phyloP scores from a whole-genome alignment of 2,888 invertebrate species.

The Lepeophtheirus nordmannii region DNA sequence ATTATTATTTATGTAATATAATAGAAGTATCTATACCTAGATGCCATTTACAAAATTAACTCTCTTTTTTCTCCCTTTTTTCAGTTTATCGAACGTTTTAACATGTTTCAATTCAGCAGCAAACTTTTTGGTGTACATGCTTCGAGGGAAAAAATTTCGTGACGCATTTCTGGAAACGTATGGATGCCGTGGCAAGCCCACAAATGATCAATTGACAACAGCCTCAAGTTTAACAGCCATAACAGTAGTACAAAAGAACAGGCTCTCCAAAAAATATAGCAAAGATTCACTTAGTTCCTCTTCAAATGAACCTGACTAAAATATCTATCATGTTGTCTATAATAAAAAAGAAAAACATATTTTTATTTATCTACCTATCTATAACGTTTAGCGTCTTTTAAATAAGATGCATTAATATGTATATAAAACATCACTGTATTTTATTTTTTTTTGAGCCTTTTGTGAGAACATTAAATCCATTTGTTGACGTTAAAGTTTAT shows the following conservation, averaged over 20 bases:
- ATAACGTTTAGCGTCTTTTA: no score
- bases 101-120: slow-evolving; percentile 18
- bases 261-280: neutral
- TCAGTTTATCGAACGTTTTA: slow-evolving; percentile 11
- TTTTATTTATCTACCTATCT: no score
- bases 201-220: neutral
- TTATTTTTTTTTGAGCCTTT: no score
- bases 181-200: neutral
- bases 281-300: neutral
- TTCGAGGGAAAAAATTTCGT: slow-evolving; percentile 16
- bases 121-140: slow-evolving; percentile 19
- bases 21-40: no score
- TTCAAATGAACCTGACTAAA: neutral
- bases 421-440: no score
- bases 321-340: no score
- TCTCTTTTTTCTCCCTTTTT: neutral
- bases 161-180: slow-evolving; percentile 10
- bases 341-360: neutral
- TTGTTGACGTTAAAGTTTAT: no score
- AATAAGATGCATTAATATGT: no score
- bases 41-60: neutral
- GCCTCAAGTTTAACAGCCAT: neutral
- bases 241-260: neutral
- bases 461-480: no score
- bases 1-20: no score